These are phyloP conservation scores for Dipodomys spectabilis DNA, from an alignment of 2,113 vertebrate genomes.

Conservation along the genomic window DNA sequence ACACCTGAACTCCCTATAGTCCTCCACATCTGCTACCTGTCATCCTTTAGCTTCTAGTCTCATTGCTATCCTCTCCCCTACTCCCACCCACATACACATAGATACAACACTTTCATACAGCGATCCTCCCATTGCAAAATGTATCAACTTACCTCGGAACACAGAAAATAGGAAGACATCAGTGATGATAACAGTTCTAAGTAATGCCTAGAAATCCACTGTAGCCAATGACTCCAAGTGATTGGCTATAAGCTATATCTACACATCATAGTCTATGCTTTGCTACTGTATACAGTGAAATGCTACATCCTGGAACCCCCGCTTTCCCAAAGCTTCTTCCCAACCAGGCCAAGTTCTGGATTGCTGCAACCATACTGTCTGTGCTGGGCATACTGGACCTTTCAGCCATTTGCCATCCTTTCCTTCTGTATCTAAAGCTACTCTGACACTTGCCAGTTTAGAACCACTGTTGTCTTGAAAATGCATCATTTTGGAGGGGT, in stretches of 20 bases:
- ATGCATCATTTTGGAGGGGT: background rate
- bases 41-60: background rate
- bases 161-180: background rate
- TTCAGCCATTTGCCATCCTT: background rate
- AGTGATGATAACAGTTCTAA: background rate
- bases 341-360: background rate
- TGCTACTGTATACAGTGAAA: too few relatives aligned
- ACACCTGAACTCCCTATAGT: rapidly evolving
- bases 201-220: background rate
- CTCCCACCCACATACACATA: rapidly evolving
- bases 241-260: background rate
- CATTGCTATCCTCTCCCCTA: background rate
- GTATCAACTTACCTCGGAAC: background rate
- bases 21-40: background rate
- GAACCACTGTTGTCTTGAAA: background rate
- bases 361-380: background rate
- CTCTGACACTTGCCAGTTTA: background rate
- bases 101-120: background rate
- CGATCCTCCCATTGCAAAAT: background rate
- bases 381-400: background rate
- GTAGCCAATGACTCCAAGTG: background rate
- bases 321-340: background rate
- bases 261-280: background rate
- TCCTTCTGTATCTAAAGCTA: background rate
- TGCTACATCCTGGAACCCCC: too few relatives aligned